Evolutionary conservation across 2,113 vertebrate genomes (phyloP).

Genomic region (Cichladusa arquata): DNA sequence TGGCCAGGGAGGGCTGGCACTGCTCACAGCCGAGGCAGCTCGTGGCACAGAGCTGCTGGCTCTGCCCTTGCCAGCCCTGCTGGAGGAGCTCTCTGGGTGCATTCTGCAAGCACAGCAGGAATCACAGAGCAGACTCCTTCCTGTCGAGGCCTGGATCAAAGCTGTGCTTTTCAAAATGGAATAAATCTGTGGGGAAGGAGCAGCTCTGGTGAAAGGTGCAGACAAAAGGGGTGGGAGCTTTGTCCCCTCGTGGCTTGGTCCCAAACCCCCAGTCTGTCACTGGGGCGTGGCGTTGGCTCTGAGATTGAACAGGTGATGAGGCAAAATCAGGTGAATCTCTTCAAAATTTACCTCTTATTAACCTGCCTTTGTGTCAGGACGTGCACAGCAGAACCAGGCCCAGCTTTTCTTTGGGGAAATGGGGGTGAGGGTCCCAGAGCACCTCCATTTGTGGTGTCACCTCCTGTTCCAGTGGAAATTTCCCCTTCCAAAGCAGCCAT

Average conservation of each 20-base stretch:
- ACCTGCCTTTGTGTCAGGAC: rapidly evolving
- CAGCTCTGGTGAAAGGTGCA: background rate
- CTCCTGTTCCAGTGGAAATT: slow-evolving; percentile 8
- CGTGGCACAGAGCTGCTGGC: rapidly evolving
- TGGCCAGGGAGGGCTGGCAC: background rate
- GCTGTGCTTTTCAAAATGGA: rapidly evolving
- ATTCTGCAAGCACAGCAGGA: background rate
- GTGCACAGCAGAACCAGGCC: rapidly evolving
- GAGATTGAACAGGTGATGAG: background rate
- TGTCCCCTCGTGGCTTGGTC: background rate
- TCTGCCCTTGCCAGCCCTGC: background rate
- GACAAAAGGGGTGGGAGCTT: background rate
- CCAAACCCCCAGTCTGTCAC: background rate
- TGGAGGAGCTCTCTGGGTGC: background rate
- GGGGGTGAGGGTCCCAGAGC: background rate
- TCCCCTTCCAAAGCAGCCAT: slow-evolving; percentile 44
- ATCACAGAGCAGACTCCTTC: rapidly evolving
- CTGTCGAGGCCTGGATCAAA: rapidly evolving
- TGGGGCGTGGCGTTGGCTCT: background rate
- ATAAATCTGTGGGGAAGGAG: background rate
- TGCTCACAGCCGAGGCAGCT: background rate
- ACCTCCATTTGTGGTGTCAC: background rate
- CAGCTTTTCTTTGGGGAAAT: background rate
- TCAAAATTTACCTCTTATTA: rapidly evolving
- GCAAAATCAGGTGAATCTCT: background rate